Base-by-base conservation (phyloP, 2,797 vertebrate genomes). In the Peromyscus attwateri region DNA sequence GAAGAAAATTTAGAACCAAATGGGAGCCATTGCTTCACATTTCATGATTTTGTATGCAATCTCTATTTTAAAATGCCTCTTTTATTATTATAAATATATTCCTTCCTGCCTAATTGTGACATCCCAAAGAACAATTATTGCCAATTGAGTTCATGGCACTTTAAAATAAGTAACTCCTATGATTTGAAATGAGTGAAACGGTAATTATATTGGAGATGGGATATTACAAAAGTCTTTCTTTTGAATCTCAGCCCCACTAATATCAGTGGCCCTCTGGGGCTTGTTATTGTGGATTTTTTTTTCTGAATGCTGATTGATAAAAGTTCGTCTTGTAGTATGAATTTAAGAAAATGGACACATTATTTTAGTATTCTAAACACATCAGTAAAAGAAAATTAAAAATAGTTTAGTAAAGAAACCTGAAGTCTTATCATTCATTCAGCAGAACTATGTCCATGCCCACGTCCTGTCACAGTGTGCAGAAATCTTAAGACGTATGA, bases 1-100 rank as follows among this genome's bases (percentile, higher is more conserved):
- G 96, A 98, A 91, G 95, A 97, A 98, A 87, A 98, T 97, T 97
- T 89, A 94, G 95, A 92, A 96, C 95, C 95, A 95, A 95, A 97
- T 97, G 97, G 96, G 92, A 97, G 87, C 83, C 92, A 84, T 95
- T 96, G 82, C 70, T 95, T 96, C 97, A 92, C 92, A 95, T 98
- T 96, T 97, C 68, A 97, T 97, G 94, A 94, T 82, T 97, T 83
- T 23, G 91, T 87, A 52, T 94, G 83, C 64, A 98, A 97, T 98
- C 79, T 96, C 37, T 94, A 60, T 96, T 96, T 93, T 95, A 95
- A 96, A 97, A 97, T 87, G 95, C 1, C 60, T 91, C 91, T 94
- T 95, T 95, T 95, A 97, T 97, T 97, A 87, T 97, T 94, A 96
- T 88, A 93, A 97, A 97, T 94, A 94, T 93, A 83, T 64, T 95